Evolutionary conservation across 2,797 vertebrate species (phyloP).

Genomic region (Darevskia mixta): DNA sequence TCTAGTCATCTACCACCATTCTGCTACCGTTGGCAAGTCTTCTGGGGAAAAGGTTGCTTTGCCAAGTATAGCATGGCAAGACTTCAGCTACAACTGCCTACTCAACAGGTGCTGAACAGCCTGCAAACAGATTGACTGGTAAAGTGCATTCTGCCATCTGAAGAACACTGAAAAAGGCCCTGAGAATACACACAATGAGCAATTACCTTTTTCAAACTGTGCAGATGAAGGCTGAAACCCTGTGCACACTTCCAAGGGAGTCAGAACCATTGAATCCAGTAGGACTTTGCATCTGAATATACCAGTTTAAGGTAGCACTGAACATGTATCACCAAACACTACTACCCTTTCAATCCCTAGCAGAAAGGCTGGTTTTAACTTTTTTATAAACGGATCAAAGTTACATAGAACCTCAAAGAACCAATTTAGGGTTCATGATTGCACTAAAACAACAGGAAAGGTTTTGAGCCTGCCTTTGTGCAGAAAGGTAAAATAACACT

Average conservation of each 20-base stretch:
- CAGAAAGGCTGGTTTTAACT: neutral
- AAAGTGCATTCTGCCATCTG: conserved; percentile 23
- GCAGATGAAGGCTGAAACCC: neutral
- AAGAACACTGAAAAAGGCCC: too few species aligned
- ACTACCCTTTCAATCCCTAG: neutral
- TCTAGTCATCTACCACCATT: conserved; percentile 6
- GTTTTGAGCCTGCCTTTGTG: neutral
- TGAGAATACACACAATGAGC: neutral
- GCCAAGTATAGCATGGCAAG: neutral
- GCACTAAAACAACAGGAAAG: conserved; percentile 1
- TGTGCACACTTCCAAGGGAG: neutral
- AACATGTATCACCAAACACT: neutral
- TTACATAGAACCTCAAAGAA: conserved; percentile 18
- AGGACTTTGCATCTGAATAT: neutral
- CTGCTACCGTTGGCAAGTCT: conserved; percentile 28
- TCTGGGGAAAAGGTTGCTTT: neutral
- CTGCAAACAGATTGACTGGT: conserved; percentile 45
- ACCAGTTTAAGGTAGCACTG: neutral
- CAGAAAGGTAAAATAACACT: conserved; percentile 40
- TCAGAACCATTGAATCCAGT: neutral
- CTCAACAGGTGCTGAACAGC: conserved; percentile 38
- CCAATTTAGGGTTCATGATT: neutral
- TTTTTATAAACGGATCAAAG: neutral
- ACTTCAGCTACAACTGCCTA: conserved; percentile 40
- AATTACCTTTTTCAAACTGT: neutral